Percentiles rank a stretch among this genome's conserved stretches.
Conservation (phyloP, 2,797 vertebrate genomes). For the Poeciliopsis infans region DNA sequence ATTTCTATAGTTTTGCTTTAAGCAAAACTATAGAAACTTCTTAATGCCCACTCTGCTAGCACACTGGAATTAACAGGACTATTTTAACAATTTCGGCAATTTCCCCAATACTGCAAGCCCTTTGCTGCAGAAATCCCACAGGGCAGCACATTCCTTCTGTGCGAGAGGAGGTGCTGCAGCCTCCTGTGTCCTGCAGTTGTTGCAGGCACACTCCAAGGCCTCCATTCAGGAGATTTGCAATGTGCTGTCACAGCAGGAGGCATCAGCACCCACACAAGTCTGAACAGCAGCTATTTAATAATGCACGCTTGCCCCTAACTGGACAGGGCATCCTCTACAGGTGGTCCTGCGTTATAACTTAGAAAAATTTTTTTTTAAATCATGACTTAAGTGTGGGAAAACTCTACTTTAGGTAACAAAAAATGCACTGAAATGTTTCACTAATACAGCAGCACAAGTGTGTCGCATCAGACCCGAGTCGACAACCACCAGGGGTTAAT, state of each 20-base stretch:
- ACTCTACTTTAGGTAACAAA: background rate
- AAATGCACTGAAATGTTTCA: background rate
- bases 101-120: background rate
- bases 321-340: background rate
- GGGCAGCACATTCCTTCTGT: background rate
- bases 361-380: background rate
- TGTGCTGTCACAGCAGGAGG: background rate
- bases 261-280: background rate
- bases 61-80: background rate
- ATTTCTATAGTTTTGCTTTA: background rate
- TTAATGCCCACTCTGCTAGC: background rate
- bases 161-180: background rate
- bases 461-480: background rate
- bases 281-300: conserved; percentile 3
- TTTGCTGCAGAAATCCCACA: background rate
- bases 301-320: background rate
- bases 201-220: background rate
- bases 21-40: too few relatives aligned
- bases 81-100: background rate
- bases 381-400: background rate
- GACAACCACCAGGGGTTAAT: background rate
- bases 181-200: conserved; percentile 1
- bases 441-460: background rate
- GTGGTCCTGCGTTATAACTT: background rate
- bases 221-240: conserved; percentile 3